A percentile compares a stretch with the other conserved stretches of the same genome.
phyloP scores from a whole-genome alignment of 2,888 invertebrate species.

The Nephrotoma guestfalica region DNA sequence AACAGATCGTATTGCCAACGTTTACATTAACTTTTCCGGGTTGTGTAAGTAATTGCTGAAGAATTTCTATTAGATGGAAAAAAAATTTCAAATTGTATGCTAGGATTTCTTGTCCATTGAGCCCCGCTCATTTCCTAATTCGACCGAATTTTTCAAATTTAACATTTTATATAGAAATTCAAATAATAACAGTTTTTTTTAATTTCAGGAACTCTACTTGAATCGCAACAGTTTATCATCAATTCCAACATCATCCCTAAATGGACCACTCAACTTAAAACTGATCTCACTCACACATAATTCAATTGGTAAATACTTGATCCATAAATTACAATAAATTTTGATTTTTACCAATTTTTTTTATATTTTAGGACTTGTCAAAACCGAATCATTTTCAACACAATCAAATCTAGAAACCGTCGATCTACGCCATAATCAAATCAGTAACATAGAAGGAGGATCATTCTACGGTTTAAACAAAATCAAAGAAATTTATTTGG shows the following conservation, averaged over 20 bases:
- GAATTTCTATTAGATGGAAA: too few relatives aligned
- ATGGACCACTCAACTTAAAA: constrained; percentile 60
- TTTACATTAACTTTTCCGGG: too few relatives aligned
- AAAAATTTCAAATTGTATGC: too few relatives aligned
- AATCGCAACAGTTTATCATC: constrained; percentile 64
- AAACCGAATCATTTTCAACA: constrained; percentile 51
- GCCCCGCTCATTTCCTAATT: too few relatives aligned
- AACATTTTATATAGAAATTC: not conserved
- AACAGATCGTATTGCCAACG: too few relatives aligned
- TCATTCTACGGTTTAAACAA: constrained; percentile 53
- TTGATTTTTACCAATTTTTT: too few relatives aligned
- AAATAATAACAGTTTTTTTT: not conserved
- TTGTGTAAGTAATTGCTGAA: too few relatives aligned
- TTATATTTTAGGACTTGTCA: constrained; percentile 44
- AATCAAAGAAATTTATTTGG: constrained; percentile 54
- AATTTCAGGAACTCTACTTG: constrained; percentile 56
- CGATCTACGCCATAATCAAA: constrained; percentile 64
- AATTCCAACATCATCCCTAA: constrained; percentile 64
- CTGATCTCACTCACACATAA: constrained; percentile 63
- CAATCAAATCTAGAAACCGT: constrained; percentile 57
- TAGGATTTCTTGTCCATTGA: too few relatives aligned
- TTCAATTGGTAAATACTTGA: constrained; percentile 52
- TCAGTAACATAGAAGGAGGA: constrained; percentile 59
- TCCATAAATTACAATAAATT: not conserved
- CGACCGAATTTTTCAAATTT: not conserved